Percentiles rank a stretch among this genome's conserved stretches.
Evolutionary conservation across 2,888 invertebrate genomes (phyloP).

Genomic region (Eristalis arbustorum): DNA sequence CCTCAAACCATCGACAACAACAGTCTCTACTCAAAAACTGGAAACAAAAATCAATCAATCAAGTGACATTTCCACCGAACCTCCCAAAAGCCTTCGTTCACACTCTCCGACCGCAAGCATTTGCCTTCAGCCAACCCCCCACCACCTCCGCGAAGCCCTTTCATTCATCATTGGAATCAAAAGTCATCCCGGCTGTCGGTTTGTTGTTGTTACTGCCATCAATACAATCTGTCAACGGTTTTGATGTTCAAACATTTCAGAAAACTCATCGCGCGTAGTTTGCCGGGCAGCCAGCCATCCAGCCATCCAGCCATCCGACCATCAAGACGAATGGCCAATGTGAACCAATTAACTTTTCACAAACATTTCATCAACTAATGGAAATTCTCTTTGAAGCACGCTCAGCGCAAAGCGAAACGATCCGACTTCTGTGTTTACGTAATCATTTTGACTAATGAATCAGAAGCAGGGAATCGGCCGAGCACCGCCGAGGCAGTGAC

Average conservation of each 20-base stretch:
- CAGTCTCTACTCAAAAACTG: too few relatives aligned
- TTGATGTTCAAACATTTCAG: conserved; percentile 42
- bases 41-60: too few relatives aligned
- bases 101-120: too few relatives aligned
- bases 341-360: conserved; percentile 71
- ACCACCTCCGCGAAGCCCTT: neutral
- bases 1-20: too few relatives aligned
- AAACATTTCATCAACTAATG: conserved; percentile 70
- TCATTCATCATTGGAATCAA: conserved; percentile 39
- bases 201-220: conserved; percentile 9
- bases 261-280: conserved; percentile 9
- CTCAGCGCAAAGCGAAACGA: conserved; percentile 32
- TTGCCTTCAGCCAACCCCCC: neutral
- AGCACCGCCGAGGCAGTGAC: neutral
- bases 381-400: conserved; percentile 63
- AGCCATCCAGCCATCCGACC: neutral
- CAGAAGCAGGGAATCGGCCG: neutral
- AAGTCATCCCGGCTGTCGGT: conserved; percentile 30
- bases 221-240: conserved; percentile 45
- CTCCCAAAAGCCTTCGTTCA: neutral
- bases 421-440: conserved; percentile 52
- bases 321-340: conserved; percentile 54
- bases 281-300: too few relatives aligned
- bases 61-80: too few relatives aligned
- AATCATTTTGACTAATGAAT: conserved; percentile 13